Base-by-base conservation (phyloP, 2,888 invertebrate genomes). In the Lepas anatifera region DNA sequence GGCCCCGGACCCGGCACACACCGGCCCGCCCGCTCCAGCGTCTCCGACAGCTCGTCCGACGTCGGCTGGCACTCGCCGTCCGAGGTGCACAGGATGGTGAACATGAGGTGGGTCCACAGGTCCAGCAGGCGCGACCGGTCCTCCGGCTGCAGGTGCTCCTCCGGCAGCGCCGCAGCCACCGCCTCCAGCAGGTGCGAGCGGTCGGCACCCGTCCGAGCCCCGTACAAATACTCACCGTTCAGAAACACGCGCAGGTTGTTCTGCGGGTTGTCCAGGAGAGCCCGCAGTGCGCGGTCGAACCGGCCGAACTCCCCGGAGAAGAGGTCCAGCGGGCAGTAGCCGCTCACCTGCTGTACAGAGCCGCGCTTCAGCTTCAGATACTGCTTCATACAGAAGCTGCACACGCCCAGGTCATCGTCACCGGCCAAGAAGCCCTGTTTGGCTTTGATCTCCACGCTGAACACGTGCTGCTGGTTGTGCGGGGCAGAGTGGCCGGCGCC, bases 281-380 rank as follows among this genome's bases (percentile, higher is more conserved):
- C 71, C 25, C 64, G 69, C 22, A 76, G 37, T 29, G 75, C 74
- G 67, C 69, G 67, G 11, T 71, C 64, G 70, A 73, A 72, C 6
- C 76, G 48, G 0, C 8, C 13, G 11, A 70, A 69, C 69, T 74
- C 73, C 76, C 81, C 81, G 71, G 80, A 80, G 75, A 80, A 82
- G 18, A 82, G 76, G 73, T 81, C 81, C 50, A 82, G 74, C 0
- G 82, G 82, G 73, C 82, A 82, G 74, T 81, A 82, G 71, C 78
- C 77, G 74, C 81, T 81, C 73, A 79, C 79, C n/a, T 74, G 73
- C 69, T 77, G 76, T 74, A 79, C 79, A 43, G 77, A 75, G n/a
- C 77, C 78, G 69, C 77, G 73, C 76, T 77, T 75, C 72, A 79
- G 73, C 81, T 82, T 76, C 74, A 80, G 75, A 76, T 68, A 35